Evolutionary conservation across 37 sponge, comb jelly and placozoan species (phyloP), one percentile per base, ranked within the genome.

Genomic region (Eunapius fragilis): DNA sequence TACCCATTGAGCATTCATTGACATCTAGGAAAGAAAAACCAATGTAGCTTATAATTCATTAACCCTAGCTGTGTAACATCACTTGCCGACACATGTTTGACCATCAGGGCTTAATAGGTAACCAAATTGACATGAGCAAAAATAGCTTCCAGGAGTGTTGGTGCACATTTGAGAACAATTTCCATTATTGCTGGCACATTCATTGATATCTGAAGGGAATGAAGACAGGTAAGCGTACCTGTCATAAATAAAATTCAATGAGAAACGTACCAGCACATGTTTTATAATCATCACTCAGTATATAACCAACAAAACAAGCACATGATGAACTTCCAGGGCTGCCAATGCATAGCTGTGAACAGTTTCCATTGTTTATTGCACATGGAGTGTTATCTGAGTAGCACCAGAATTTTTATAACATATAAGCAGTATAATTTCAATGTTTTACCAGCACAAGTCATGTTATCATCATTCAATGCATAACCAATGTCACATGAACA

Each of bases 121-220:
- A 3, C 84, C 84, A 34, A 37, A 23, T 9, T 3, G 0, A 72
- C 84, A 83, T 0, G 50, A 72, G 28, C 87, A 87, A 6, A 25
- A 10, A 33, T 28, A 87, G 24, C 74, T 41, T 37, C 81, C 81
- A 73, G 28, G 11, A 3, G n/a, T 67, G 48, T 87, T 80, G 45
- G 75, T 87, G 38, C 87, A 87, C 3, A 13, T 30, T 27, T 84
- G 81, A 34, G 74, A 71, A 72, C 92, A 91, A 27, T 77, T 75
- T 79, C 87, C 80, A 80, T 87, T 87, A 34, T 70, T 37, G 10
- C 5, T 34, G 25, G 26, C 24, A 80, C 87, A 87, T 58, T 87
- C 81, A 79, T 41, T 41, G 41, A 41, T 41, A 41, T 41, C 41
- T 41, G n/a, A n/a, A n/a, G 47, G 9, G 4, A 9, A 45, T 45